phyloP scores from a whole-genome alignment of 2,113 vertebrate genomes.

The Trematocara zebra region DNA sequence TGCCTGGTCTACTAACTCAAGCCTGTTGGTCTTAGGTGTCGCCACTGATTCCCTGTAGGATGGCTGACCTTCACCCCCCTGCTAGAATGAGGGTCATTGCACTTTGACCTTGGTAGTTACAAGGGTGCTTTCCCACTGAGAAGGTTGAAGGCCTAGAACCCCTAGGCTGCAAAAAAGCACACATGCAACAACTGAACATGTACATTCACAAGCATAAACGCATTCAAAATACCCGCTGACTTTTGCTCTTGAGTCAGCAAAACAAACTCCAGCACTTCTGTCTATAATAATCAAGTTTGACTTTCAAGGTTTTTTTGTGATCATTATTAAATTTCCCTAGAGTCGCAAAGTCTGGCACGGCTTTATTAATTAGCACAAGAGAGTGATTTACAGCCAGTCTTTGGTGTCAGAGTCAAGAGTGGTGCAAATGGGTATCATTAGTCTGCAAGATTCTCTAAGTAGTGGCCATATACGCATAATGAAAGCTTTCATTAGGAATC shows the following conservation, averaged over 20 bases:
- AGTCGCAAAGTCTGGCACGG: slow-evolving; percentile 58
- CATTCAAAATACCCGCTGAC: not conserved
- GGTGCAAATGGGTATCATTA: slow-evolving; percentile 65
- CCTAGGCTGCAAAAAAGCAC: slow-evolving; percentile 14
- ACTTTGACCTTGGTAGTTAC: slow-evolving; percentile 53
- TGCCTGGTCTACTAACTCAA: slow-evolving; percentile 15
- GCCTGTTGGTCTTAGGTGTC: slow-evolving; percentile 50
- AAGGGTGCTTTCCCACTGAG: slow-evolving; percentile 53
- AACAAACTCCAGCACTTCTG: not conserved
- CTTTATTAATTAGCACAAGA: slow-evolving; percentile 64
- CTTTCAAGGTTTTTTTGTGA: slow-evolving; percentile 54
- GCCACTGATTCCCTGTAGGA: slow-evolving; percentile 49
- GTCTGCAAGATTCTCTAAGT: slow-evolving; percentile 55
- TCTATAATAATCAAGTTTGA: slow-evolving; percentile 43
- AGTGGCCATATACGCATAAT: slow-evolving; percentile 56
- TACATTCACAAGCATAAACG: not conserved
- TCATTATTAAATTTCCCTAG: slow-evolving; percentile 48
- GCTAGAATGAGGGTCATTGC: slow-evolving; percentile 45
- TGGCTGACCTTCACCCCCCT: slow-evolving; percentile 28
- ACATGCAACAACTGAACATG: not conserved
- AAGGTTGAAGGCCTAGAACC: slow-evolving; percentile 12
- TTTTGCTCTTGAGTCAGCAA: slow-evolving; percentile 19
- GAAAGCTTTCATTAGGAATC: slow-evolving; percentile 62
- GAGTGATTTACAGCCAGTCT: slow-evolving; percentile 67
- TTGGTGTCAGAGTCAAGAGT: slow-evolving; percentile 64